Evolutionary conservation across 2,888 invertebrate species (phyloP), one percentile per base, ranked within the genome.

Genomic region (Limnephilus auricula): DNA sequence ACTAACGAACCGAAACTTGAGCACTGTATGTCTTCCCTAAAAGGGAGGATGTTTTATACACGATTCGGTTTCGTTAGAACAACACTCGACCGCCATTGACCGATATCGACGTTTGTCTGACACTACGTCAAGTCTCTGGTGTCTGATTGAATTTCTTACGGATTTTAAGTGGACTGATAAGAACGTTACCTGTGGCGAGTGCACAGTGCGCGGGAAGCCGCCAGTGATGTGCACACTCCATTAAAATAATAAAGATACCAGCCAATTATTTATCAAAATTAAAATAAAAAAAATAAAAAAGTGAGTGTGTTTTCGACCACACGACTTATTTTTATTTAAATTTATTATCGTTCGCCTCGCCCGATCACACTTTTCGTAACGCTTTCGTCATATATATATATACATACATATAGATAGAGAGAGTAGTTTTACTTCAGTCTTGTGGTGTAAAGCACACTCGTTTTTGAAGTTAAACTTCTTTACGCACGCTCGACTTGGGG

Each of bases 91-190:
- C 40, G 40, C 40, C 85, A n/a, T 13, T 40, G 85, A 85, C n/a
- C 40, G 45, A 85, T 85, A 85, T 37, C 40, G 40, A 10, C 85
- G 40, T 40, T 85, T 45, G 45, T 37, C 13, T n/a, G 85, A 85
- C n/a, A 45, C 85, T 30, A n/a, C 40, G 30, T 32, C 31, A n/a
- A n/a, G 32, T 87, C 78, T 65, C 78, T 87, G 87, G 34, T 31
- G 30, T 40, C 32, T 87, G 87, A 87, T 87, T 87, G 65, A 18
- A 18, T 15, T 34, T 50, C 87, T 87, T 87, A 32, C 31, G 13
- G 87, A 78, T 87, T 87, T 87, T 87, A 87, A 87, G 65, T 87
- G 78, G 65, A 87, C 5, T 65, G 87, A 87, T 87, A 87, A 87
- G 78, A 12, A 32, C 32, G 6, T 78, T 65, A 65, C 65, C 65